Conservation (phyloP, 1,140 invertebrate species). For the Meloidogyne chitwoodi region DNA sequence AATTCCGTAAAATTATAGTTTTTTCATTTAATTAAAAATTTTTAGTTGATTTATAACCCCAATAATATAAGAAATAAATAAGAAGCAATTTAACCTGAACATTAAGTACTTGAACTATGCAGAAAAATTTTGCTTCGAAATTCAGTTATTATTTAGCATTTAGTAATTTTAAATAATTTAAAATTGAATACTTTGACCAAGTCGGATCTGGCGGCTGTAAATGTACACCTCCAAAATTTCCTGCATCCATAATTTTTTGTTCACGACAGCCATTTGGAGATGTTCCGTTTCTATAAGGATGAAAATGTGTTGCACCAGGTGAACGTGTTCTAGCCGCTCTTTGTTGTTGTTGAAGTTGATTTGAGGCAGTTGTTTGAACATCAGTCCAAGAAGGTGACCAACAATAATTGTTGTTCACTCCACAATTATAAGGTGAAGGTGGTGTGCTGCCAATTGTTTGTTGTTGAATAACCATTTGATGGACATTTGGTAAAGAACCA, state of each 20-base stretch:
- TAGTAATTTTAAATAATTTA: conserved; percentile 16
- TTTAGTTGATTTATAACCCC: neutral
- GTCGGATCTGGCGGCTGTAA: conserved; percentile 36
- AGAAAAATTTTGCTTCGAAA: no score
- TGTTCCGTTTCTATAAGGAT: conserved; percentile 33
- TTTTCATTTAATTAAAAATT: neutral
- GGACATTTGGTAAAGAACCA: conserved; percentile 50
- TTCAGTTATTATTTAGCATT: no score
- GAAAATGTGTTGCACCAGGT: conserved; percentile 41
- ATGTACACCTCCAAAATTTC: conserved; percentile 4
- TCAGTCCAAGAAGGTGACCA: neutral
- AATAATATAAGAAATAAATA: neutral
- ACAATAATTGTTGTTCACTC: neutral
- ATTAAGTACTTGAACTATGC: no score
- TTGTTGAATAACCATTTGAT: conserved; percentile 22
- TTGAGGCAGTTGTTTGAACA: neutral
- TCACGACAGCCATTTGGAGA: neutral
- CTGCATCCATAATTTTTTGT: conserved; percentile 8
- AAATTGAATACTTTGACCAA: conserved; percentile 35
- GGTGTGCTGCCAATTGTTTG: conserved; percentile 35
- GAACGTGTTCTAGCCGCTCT: conserved; percentile 31
- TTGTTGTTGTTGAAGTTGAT: conserved; percentile 16
- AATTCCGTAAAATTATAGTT: no score
- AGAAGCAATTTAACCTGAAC: no score
- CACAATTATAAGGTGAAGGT: conserved; percentile 3